A percentile compares a stretch with the other conserved stretches of the same genome.
Conservation (phyloP, 2,888 invertebrate species). For the Polydrusus pterygomalis region DNA sequence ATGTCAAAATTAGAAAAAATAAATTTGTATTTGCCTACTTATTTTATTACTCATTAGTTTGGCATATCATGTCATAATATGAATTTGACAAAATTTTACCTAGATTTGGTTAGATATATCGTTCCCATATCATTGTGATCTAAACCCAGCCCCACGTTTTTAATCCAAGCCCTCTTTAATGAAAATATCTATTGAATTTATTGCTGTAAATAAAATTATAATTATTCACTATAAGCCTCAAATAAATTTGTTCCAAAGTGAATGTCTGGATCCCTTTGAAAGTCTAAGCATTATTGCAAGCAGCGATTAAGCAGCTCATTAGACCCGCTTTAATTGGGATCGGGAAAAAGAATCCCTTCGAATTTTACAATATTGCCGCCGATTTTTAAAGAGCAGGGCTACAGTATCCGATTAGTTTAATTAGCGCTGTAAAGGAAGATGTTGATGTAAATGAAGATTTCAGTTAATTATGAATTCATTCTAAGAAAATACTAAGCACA, state of each 20-base stretch:
- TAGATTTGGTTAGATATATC: no score
- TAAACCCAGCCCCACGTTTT: no score
- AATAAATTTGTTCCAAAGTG: constrained; percentile 20
- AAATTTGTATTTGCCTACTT: no score
- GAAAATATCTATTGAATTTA: neutral
- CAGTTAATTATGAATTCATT: no score
- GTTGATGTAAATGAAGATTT: no score
- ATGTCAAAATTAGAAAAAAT: no score
- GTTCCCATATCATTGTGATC: no score
- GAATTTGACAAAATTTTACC: no score
- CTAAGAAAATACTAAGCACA: no score
- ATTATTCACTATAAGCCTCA: constrained; percentile 6
- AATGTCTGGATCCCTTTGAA: constrained; percentile 15
- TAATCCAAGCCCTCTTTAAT: no score
- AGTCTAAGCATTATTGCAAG: constrained; percentile 20
- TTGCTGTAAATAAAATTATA: neutral
- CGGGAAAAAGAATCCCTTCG: constrained; percentile 36
- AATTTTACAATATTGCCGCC: constrained; percentile 27
- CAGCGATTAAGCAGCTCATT: constrained; percentile 33
- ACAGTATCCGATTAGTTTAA: constrained; percentile 28
- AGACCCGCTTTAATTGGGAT: constrained; percentile 32
- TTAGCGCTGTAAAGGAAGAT: neutral
- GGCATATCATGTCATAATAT: no score
- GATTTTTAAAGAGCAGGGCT: constrained; percentile 11
- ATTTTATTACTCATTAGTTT: no score